These are phyloP conservation scores for Eledona agricola DNA, from an alignment of 2,888 invertebrate genomes.

Conservation along the genomic window DNA sequence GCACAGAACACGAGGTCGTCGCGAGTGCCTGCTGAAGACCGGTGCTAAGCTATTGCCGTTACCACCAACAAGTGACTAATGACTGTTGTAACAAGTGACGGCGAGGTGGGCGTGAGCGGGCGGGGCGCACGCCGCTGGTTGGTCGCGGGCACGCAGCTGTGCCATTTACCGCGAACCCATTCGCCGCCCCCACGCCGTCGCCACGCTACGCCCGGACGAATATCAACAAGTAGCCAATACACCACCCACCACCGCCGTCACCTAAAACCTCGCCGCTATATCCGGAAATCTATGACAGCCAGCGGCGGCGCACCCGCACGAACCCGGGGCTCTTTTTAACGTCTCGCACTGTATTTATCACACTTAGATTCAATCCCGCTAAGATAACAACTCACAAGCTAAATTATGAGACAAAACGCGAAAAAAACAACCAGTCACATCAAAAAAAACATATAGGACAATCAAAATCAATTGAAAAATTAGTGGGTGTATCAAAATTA, in stretches of 20 bases:
- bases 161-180: slow-evolving; percentile 56
- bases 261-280: slow-evolving; percentile 38
- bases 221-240: slow-evolving; percentile 65
- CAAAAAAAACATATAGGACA: too few species aligned
- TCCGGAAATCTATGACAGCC: slow-evolving; percentile 40
- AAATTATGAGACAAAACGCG: too few species aligned
- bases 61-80: slow-evolving; percentile 53
- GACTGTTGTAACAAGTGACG: slow-evolving; percentile 51
- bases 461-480: too few species aligned
- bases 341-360: too few species aligned
- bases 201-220: slow-evolving; percentile 47
- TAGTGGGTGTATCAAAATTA: too few species aligned
- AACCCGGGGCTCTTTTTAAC: slow-evolving; percentile 23
- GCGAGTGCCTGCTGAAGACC: slow-evolving; percentile 25
- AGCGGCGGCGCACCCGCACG: slow-evolving; percentile 26
- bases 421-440: too few species aligned
- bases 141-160: slow-evolving; percentile 59
- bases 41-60: slow-evolving; percentile 44
- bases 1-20: slow-evolving; percentile 32
- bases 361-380: too few species aligned
- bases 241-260: slow-evolving; percentile 55
- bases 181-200: slow-evolving; percentile 58
- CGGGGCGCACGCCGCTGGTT: slow-evolving; percentile 58
- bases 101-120: slow-evolving; percentile 57
- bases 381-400: too few species aligned